Base-by-base conservation (phyloP, 2,113 vertebrate genomes). In the Brachionichthys hirsutus region DNA sequence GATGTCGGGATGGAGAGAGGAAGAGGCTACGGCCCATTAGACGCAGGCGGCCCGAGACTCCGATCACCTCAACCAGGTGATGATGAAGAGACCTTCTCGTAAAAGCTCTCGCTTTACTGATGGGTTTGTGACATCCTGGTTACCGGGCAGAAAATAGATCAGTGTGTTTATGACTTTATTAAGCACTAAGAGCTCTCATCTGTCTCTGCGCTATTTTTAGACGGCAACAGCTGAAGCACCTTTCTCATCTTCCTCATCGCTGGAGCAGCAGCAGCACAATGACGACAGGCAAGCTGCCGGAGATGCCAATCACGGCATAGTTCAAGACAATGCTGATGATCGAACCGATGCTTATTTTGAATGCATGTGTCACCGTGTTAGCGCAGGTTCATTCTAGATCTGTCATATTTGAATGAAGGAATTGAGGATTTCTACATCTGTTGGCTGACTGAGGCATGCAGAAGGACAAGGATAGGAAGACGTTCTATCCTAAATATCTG, bases 1-100 rank as follows among this genome's bases (percentile, higher is more conserved):
- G 65, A 59, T 14, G 34, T 61, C 63, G 52, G 68, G 71, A 62
- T 73, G 51, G 65, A 67, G 52, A 68, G 68, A 41, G 42, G 57
- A 74, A 55, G 71, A 78, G 71, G 47, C 47, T 52, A 68, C 4
- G 43, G 77, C 46, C 75, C 82, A 85, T 83, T 85, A 87, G 69
- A 51, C 69, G 58, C 49, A 30, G 43, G 40, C 62, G 61, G 63
- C 54, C 19, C 13, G 16, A 46, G 56, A 52, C 64, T 47, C 62
- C n/a, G 12, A 54, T 64, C 20, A 49, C 1, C 12, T 41, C 14
- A 11, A 19, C 24, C 24, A 30, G 24, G 24, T 30, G 24, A 30
- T 30, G 24, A 30, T 30, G 24, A 30, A 30, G 24, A 30, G 24
- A 30, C 8, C 24, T 30, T 30, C 24, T 8, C 24, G 24, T 30